Conservation (phyloP, 2,888 invertebrate genomes). For the Liopterus haemorrhoidalis region DNA sequence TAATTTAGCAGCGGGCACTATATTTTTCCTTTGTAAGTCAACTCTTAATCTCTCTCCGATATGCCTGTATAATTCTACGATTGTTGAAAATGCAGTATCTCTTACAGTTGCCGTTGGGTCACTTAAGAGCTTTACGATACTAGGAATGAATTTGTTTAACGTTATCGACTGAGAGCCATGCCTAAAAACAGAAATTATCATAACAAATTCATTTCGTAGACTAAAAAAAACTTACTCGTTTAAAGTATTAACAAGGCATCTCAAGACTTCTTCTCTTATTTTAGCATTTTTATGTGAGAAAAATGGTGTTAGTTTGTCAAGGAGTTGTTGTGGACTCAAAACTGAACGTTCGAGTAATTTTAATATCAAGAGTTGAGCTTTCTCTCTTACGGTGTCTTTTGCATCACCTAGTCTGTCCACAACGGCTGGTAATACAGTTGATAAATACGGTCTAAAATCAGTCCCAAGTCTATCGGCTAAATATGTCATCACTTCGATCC, state of each 20-base stretch:
- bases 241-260: slow-evolving; percentile 73
- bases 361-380: slow-evolving; percentile 64
- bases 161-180: slow-evolving; percentile 80
- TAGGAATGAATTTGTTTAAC: slow-evolving; percentile 74
- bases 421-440: slow-evolving; percentile 73
- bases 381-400: slow-evolving; percentile 53
- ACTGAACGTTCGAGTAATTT: slow-evolving; percentile 70
- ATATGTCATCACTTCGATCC: slow-evolving; percentile 79
- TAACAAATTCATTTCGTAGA: slow-evolving; percentile 4
- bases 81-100: slow-evolving; percentile 77
- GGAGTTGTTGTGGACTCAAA: slow-evolving; percentile 59
- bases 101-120: slow-evolving; percentile 84
- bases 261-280: slow-evolving; percentile 81
- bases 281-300: slow-evolving; percentile 88
- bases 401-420: slow-evolving; percentile 66
- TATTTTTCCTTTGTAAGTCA: slow-evolving; percentile 76
- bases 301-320: slow-evolving; percentile 63
- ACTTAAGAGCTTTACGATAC: slow-evolving; percentile 73
- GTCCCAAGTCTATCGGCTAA: slow-evolving; percentile 80
- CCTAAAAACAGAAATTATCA: slow-evolving; percentile 47
- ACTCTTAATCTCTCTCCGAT: slow-evolving; percentile 81
- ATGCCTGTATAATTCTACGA: slow-evolving; percentile 88
- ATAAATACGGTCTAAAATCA: slow-evolving; percentile 81
- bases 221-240: slow-evolving; percentile 61
- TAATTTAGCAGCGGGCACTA: slow-evolving; percentile 68